Evolutionary conservation across 2,888 invertebrate genomes (phyloP).

Genomic region (Coleophora flavipennella): DNA sequence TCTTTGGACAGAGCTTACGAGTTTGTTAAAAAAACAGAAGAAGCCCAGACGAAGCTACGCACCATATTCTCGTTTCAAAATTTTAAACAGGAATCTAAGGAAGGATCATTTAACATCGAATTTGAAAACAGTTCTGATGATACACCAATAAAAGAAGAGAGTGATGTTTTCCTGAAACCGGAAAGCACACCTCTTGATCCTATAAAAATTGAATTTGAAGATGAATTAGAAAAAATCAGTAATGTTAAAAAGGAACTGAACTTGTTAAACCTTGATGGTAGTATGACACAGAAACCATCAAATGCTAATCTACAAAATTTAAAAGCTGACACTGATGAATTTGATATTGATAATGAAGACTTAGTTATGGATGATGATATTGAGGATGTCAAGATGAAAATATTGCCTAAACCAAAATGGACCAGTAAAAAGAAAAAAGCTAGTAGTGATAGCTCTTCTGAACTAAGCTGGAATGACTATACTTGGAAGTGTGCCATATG

Average conservation of each 20-base stretch:
- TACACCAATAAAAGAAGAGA: background rate
- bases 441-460: background rate
- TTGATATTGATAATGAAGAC: too few relatives aligned
- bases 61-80: slow-evolving; percentile 21
- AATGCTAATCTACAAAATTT: too few relatives aligned
- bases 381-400: background rate
- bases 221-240: too few relatives aligned
- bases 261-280: too few relatives aligned
- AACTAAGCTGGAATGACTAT: background rate
- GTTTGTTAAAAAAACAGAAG: slow-evolving; percentile 36
- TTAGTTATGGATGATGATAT: background rate
- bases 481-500: slow-evolving; percentile 45
- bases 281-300: too few relatives aligned
- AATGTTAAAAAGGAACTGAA: too few relatives aligned
- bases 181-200: background rate
- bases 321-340: too few relatives aligned
- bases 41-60: slow-evolving; percentile 32
- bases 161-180: background rate
- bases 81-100: background rate
- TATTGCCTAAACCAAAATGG: background rate
- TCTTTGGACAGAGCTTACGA: slow-evolving; percentile 35
- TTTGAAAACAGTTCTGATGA: too few relatives aligned
- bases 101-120: too few relatives aligned
- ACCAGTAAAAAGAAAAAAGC: background rate
- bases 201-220: too few relatives aligned